phyloP scores from a whole-genome alignment of 2,888 invertebrate species.

The Byasa hedistus region DNA sequence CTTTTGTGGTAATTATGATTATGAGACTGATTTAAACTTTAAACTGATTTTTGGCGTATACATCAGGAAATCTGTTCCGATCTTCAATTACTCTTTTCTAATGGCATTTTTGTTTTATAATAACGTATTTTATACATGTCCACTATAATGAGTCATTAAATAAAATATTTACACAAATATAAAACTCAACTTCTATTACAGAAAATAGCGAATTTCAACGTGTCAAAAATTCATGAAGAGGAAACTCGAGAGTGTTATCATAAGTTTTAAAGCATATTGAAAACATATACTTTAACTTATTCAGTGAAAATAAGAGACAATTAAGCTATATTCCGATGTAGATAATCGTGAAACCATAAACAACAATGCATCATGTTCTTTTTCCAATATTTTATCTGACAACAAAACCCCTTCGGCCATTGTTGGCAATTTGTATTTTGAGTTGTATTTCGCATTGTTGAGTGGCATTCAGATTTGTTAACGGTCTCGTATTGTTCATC shows the following conservation, averaged over 20 bases:
- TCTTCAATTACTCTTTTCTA: too few species aligned
- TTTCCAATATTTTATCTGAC: conserved; percentile 7
- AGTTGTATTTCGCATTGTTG: not conserved
- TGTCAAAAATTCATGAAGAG: too few species aligned
- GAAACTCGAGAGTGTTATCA: not conserved
- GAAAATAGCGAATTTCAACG: too few species aligned
- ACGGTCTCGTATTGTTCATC: not conserved
- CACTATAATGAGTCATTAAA: too few species aligned
- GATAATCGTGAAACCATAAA: not conserved
- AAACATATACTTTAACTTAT: not conserved
- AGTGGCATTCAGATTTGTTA: not conserved
- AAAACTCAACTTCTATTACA: too few species aligned
- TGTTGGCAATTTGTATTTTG: conserved; percentile 1
- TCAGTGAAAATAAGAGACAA: not conserved
- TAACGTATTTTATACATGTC: too few species aligned
- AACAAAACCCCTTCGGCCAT: not conserved
- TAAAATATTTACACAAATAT: too few species aligned
- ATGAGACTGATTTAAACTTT: too few species aligned
- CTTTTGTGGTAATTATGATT: too few species aligned
- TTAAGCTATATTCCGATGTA: not conserved
- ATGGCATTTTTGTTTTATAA: too few species aligned
- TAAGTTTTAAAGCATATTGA: not conserved
- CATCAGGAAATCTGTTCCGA: too few species aligned
- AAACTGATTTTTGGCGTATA: too few species aligned
- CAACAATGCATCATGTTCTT: not conserved